Percentiles rank a stretch among this genome's conserved stretches.
These are phyloP conservation scores for Pachydiplax longipennis DNA, from an alignment of 2,888 invertebrate species.

Conservation along the genomic window DNA sequence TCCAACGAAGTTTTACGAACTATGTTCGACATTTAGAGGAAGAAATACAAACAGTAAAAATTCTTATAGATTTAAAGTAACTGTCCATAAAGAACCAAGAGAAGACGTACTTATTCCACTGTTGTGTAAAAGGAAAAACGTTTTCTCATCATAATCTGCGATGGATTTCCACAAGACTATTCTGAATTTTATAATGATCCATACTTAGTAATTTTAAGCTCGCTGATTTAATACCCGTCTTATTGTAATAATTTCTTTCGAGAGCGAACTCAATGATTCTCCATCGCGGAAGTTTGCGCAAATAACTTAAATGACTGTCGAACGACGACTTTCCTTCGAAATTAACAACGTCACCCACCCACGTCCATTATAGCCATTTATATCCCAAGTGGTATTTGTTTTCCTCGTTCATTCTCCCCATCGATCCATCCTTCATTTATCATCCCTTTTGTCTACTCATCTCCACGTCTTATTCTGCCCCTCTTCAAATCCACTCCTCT, in stretches of 20 bases:
- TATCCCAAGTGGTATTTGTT: conserved; percentile 4
- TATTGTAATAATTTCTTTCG: background rate
- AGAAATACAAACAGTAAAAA: no score
- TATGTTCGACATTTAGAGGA: no score
- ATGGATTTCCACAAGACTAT: no score
- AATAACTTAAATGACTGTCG: background rate
- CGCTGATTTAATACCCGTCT: no score
- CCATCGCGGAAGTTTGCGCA: background rate
- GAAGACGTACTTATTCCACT: no score
- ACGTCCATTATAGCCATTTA: background rate
- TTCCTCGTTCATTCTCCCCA: background rate
- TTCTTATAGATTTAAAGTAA: no score
- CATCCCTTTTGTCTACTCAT: conserved; percentile 36
- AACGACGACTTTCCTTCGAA: background rate
- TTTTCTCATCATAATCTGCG: no score
- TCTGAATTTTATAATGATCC: no score
- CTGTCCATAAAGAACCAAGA: no score
- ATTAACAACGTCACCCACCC: background rate
- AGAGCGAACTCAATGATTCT: background rate
- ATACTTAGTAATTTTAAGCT: no score
- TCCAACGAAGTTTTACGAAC: no score
- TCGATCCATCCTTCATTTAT: conserved; percentile 21
- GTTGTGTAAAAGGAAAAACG: no score
- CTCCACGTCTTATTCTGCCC: background rate
- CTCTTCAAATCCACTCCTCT: background rate